phyloP scores from a whole-genome alignment of 1,140 invertebrate species.

The Macrobrachium nipponense region DNA sequence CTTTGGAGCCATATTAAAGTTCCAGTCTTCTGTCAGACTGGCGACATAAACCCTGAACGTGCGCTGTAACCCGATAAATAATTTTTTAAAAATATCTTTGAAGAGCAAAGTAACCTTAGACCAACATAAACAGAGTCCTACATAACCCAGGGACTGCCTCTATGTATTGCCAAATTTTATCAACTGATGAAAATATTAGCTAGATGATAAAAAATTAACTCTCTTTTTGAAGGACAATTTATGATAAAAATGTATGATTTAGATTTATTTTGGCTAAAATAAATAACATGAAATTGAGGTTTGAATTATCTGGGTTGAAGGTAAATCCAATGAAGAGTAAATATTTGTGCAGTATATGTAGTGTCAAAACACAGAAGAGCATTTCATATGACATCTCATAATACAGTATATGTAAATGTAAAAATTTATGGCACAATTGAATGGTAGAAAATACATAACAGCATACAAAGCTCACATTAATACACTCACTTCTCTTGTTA shows the following conservation, averaged over 20 bases:
- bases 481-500: constrained; percentile 41
- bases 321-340: constrained; percentile 21
- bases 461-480: constrained; percentile 43
- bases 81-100: too few species aligned
- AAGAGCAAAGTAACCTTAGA: too few species aligned
- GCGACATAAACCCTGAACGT: too few species aligned
- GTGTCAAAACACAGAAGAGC: constrained; percentile 44
- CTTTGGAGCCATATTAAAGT: too few species aligned
- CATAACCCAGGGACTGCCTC: too few species aligned
- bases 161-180: too few species aligned
- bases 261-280: constrained; percentile 60
- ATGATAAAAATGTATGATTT: background rate
- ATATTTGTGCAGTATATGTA: constrained; percentile 52
- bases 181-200: too few species aligned
- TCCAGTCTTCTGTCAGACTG: too few species aligned
- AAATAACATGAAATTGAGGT: constrained; percentile 60
- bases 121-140: too few species aligned
- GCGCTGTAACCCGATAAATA: too few species aligned
- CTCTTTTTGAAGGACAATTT: too few species aligned
- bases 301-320: constrained; percentile 38
- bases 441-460: constrained; percentile 45
- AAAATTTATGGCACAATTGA: constrained; percentile 59
- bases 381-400: constrained; percentile 28
- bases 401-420: constrained; percentile 56
- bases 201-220: too few species aligned